Evolutionary conservation across 2,888 invertebrate species (phyloP).

Genomic region (Oscheius onirici): DNA sequence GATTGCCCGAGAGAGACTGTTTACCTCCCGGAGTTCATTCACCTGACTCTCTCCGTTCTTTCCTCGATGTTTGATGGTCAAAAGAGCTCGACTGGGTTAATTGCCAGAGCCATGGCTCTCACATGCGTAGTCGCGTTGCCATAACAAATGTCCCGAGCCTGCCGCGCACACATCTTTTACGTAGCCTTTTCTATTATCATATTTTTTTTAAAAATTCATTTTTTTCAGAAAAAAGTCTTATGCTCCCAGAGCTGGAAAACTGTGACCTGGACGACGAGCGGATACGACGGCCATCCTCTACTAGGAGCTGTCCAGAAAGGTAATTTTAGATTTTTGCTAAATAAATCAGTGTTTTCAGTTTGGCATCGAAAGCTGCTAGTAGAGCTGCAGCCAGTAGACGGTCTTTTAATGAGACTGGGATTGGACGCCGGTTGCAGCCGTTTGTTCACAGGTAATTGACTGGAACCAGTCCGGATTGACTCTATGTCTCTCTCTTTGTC

Average conservation of each 20-base stretch:
- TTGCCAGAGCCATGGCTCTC: not conserved
- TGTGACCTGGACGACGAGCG: conserved; percentile 41
- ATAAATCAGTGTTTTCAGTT: conserved; percentile 28
- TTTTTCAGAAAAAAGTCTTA: conserved; percentile 22
- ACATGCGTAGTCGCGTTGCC: not conserved
- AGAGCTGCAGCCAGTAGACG: conserved; percentile 40
- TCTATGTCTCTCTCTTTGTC: too few relatives aligned
- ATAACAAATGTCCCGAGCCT: conserved; percentile 3
- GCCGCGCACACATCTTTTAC: not conserved
- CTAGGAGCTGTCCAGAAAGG: conserved; percentile 25
- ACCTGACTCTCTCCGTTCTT: too few relatives aligned
- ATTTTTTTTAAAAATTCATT: not conserved
- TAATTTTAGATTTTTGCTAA: not conserved
- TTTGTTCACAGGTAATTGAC: conserved; percentile 27
- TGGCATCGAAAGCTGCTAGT: conserved; percentile 46
- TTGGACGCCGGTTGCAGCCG: conserved; percentile 40
- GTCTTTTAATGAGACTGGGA: conserved; percentile 41
- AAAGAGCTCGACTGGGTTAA: not conserved
- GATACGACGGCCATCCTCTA: conserved; percentile 30
- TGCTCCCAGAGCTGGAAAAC: conserved; percentile 43
- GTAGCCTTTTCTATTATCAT: not conserved
- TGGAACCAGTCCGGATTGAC: too few relatives aligned
- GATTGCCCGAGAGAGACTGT: too few relatives aligned
- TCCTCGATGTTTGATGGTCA: not conserved
- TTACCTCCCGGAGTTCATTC: too few relatives aligned